Percentiles rank a stretch among this genome's conserved stretches.
phyloP scores from a whole-genome alignment of 37 sponge, comb jelly and placozoan species.

The Diacarnus erythraeanus region DNA sequence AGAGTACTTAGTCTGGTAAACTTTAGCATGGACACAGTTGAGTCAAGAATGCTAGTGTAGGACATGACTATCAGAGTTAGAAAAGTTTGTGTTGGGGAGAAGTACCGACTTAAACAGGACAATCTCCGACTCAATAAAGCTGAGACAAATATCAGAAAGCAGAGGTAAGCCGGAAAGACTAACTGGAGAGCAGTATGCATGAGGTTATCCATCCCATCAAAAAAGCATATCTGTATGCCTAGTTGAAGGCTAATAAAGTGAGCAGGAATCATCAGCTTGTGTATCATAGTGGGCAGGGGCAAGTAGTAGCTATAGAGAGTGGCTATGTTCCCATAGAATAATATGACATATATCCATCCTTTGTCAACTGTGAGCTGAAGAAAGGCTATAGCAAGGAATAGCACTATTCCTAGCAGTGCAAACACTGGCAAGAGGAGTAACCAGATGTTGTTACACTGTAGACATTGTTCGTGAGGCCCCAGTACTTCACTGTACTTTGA shows the following conservation, averaged over 20 bases:
- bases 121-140: neutral
- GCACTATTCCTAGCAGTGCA: neutral
- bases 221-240: constrained; percentile 33
- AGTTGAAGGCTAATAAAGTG: constrained; percentile 11
- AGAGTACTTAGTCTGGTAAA: neutral
- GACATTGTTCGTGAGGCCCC: neutral
- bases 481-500: neutral
- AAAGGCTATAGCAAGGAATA: constrained; percentile 15
- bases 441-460: neutral
- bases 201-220: constrained; percentile 28
- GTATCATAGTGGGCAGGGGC: no score
- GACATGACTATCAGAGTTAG: constrained; percentile 27
- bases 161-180: constrained; percentile 38
- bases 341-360: constrained; percentile 21
- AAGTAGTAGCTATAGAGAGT: neutral
- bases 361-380: constrained; percentile 16
- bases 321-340: constrained; percentile 37
- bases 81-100: constrained; percentile 26
- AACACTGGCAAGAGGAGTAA: neutral
- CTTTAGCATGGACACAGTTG: constrained; percentile 9
- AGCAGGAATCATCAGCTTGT: neutral
- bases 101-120: neutral
- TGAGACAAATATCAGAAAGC: constrained; percentile 7
- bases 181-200: constrained; percentile 20
- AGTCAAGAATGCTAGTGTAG: constrained; percentile 14